Conservation (phyloP, 2,113 vertebrate species). For the Crotalus tigris region DNA sequence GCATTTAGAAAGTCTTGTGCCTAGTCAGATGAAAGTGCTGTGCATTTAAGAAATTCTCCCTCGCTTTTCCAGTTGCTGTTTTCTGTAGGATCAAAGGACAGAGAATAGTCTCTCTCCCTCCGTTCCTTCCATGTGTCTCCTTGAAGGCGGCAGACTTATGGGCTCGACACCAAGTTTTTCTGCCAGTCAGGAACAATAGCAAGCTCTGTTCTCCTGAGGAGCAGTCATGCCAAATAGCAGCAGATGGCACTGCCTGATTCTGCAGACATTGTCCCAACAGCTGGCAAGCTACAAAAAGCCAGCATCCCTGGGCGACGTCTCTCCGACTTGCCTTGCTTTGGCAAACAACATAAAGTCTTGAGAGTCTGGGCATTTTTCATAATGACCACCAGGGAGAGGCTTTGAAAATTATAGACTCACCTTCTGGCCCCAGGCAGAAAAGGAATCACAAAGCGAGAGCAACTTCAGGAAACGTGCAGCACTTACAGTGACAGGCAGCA, state of each 20-base stretch:
- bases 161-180: slow-evolving; percentile 46
- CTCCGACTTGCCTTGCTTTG: neutral
- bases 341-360: neutral
- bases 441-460: neutral
- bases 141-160: slow-evolving; percentile 36
- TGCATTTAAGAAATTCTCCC: accelerated
- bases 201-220: slow-evolving; percentile 58
- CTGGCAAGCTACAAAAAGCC: slow-evolving; percentile 49
- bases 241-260: slow-evolving; percentile 61
- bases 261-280: slow-evolving; percentile 36
- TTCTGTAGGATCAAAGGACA: neutral
- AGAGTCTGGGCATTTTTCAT: slow-evolving; percentile 59
- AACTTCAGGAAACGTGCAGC: accelerated
- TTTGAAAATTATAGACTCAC: neutral
- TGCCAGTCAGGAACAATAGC: slow-evolving; percentile 61
- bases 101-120: accelerated
- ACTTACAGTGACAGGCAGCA: accelerated
- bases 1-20: neutral
- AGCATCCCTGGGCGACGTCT: slow-evolving; percentile 65
- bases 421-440: accelerated
- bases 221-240: slow-evolving; percentile 51
- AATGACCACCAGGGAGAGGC: slow-evolving; percentile 23
- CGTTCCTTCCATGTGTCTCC: neutral
- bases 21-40: accelerated
- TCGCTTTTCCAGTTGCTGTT: neutral